Evolutionary conservation across 2,888 invertebrate species (phyloP).

Genomic region (Drosophila mulleri): DNA sequence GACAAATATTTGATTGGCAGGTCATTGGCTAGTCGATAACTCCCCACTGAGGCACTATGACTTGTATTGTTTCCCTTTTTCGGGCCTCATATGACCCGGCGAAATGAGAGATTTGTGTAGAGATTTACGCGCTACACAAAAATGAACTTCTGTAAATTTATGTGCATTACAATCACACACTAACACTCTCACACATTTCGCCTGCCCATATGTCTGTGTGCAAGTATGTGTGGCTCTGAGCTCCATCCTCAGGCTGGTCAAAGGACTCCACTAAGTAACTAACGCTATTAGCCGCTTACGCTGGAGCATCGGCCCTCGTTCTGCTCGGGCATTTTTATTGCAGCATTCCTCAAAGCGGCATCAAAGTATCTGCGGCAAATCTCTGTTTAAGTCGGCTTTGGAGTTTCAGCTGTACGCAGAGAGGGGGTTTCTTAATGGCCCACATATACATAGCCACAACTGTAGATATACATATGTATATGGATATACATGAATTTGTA

Average conservation of each 20-base stretch:
- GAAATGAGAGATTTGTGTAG: slow-evolving; percentile 74
- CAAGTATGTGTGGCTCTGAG: not conserved
- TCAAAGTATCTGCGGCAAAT: slow-evolving; percentile 61
- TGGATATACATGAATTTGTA: not conserved
- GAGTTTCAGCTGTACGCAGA: slow-evolving; percentile 14
- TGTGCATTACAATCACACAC: slow-evolving; percentile 61
- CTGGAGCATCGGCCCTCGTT: slow-evolving; percentile 28
- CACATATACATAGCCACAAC: not conserved
- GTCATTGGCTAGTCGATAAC: not conserved
- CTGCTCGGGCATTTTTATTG: slow-evolving; percentile 65
- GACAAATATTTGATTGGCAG: not conserved
- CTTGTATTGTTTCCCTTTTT: slow-evolving; percentile 3
- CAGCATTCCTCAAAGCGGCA: slow-evolving; percentile 65
- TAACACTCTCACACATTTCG: slow-evolving; percentile 11
- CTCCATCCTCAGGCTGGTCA: slow-evolving; percentile 7
- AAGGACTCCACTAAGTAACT: slow-evolving; percentile 58
- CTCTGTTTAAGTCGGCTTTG: slow-evolving; percentile 56
- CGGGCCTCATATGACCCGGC: slow-evolving; percentile 23
- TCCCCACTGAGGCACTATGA: not conserved
- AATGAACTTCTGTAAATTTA: slow-evolving; percentile 74
- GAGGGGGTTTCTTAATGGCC: slow-evolving; percentile 7
- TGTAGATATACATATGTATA: not conserved
- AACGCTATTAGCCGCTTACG: slow-evolving; percentile 69
- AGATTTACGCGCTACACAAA: slow-evolving; percentile 73
- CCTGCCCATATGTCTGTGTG: too few relatives aligned